Percentiles rank a stretch among this genome's conserved stretches.
phyloP scores from a whole-genome alignment of 2,113 vertebrate species.

The Carlito syrichta region DNA sequence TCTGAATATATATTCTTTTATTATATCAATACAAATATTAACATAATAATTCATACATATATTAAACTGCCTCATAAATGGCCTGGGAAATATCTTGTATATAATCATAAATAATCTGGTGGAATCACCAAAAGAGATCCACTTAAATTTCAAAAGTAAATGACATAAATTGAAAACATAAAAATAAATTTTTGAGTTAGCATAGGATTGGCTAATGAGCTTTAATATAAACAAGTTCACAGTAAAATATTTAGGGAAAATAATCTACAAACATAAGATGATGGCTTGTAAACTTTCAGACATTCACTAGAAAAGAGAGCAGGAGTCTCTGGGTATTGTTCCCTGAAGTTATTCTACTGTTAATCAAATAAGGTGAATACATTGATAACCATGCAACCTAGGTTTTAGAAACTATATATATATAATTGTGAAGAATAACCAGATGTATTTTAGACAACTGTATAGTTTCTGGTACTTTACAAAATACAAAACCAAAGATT shows the following conservation, averaged over 20 bases:
- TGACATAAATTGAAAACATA: background rate
- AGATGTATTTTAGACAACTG: background rate
- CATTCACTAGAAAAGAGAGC: background rate
- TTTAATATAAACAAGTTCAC: background rate
- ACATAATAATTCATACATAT: background rate
- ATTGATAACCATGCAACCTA: background rate
- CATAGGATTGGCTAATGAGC: background rate
- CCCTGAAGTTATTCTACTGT: background rate
- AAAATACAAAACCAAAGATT: background rate
- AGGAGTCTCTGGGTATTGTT: background rate
- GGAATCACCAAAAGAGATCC: background rate
- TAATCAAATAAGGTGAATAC: background rate
- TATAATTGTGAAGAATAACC: background rate
- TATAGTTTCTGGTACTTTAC: background rate
- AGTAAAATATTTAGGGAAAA: background rate
- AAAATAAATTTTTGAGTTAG: background rate
- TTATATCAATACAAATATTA: background rate
- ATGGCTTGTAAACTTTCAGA: constrained; percentile 3
- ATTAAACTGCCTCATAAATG: background rate
- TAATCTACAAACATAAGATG: background rate
- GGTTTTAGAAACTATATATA: background rate
- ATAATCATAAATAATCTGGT: background rate
- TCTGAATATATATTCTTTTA: background rate
- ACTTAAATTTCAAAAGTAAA: background rate
- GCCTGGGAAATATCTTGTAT: background rate